Evolutionary conservation across 1,140 invertebrate species (phyloP).

Genomic region (Teleopsis dalmanni): DNA sequence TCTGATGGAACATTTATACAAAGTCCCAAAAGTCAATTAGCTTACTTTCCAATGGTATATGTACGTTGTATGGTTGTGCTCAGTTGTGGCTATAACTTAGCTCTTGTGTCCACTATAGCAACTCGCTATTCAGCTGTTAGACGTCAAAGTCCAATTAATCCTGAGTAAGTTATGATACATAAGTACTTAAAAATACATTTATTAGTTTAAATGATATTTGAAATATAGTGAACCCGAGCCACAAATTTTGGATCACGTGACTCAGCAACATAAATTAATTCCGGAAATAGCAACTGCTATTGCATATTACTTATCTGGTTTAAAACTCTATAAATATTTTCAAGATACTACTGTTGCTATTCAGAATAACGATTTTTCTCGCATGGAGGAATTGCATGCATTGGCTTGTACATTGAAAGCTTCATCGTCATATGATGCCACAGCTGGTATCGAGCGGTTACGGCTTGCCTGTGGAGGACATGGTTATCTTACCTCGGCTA

Average conservation of each 20-base stretch:
- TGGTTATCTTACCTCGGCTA: slow-evolving; percentile 77
- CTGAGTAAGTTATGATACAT: slow-evolving; percentile 1
- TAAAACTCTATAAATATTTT: slow-evolving; percentile 69
- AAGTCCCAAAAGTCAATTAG: slow-evolving; percentile 70
- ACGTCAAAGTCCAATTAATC: slow-evolving; percentile 62
- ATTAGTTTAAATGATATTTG: neutral
- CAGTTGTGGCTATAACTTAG: slow-evolving; percentile 59
- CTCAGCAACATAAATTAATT: slow-evolving; percentile 84
- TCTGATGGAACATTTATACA: slow-evolving; percentile 80
- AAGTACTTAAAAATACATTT: neutral
- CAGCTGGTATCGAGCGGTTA: slow-evolving; percentile 64
- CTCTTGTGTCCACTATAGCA: slow-evolving; percentile 72
- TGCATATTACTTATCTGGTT: slow-evolving; percentile 63
- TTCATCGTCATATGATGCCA: slow-evolving; percentile 62
- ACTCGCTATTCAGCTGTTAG: slow-evolving; percentile 78
- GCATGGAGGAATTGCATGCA: slow-evolving; percentile 77
- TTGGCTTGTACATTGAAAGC: slow-evolving; percentile 83
- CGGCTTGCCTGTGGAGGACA: slow-evolving; percentile 83
- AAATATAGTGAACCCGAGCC: slow-evolving; percentile 56
- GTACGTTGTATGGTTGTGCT: slow-evolving; percentile 59
- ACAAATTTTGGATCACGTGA: slow-evolving; percentile 83
- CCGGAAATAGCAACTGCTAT: slow-evolving; percentile 67
- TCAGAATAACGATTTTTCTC: slow-evolving; percentile 65
- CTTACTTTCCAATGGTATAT: slow-evolving; percentile 90
- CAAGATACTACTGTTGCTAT: slow-evolving; percentile 67